These are phyloP conservation scores for Chaetophractus vellerosus DNA, from an alignment of 2,797 vertebrate genomes.

Conservation along the genomic window DNA sequence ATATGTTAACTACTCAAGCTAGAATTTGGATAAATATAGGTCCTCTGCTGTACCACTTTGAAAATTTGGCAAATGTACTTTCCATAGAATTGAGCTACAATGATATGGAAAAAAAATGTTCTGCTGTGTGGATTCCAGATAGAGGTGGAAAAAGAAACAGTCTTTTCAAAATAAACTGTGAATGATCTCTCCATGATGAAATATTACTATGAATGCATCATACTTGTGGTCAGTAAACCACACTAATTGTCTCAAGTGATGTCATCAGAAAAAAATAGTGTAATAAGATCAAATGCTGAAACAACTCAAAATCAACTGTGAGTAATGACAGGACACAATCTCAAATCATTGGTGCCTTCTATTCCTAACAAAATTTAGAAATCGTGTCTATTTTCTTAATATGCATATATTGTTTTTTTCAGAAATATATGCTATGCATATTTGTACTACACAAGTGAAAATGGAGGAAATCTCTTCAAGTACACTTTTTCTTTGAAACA, in stretches of 20 bases:
- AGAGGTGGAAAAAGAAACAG: conserved; percentile 97
- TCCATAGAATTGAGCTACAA: conserved; percentile 99
- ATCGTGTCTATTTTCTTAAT: conserved; percentile 91
- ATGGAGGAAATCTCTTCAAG: conserved; percentile 73
- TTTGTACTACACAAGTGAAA: conserved; percentile 79
- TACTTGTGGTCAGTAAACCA: conserved; percentile 98
- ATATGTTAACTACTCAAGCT: no score
- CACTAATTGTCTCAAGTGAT: conserved; percentile 86
- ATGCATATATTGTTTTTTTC: conserved; percentile 84
- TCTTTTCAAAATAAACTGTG: conserved; percentile 98
- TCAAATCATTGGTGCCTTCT: conserved; percentile 93
- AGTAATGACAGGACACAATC: conserved; percentile 87
- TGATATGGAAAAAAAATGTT: conserved; percentile 94
- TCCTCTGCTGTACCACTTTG: conserved; percentile 98
- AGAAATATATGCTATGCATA: conserved; percentile 86
- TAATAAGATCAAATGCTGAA: conserved; percentile 82
- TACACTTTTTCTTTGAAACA: conserved; percentile 81
- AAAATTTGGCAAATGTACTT: conserved; percentile 98
- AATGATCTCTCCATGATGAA: conserved; percentile 98
- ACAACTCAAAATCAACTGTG: conserved; percentile 85
- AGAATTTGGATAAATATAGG: conserved; percentile 88
- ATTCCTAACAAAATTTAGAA: conserved; percentile 89
- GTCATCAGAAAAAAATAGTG: conserved; percentile 76
- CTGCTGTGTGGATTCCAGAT: conserved; percentile 95
- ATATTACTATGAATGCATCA: conserved; percentile 98